These are phyloP conservation scores for Lipotes vexillifer DNA, from an alignment of 2,113 vertebrate genomes.

Conservation along the genomic window DNA sequence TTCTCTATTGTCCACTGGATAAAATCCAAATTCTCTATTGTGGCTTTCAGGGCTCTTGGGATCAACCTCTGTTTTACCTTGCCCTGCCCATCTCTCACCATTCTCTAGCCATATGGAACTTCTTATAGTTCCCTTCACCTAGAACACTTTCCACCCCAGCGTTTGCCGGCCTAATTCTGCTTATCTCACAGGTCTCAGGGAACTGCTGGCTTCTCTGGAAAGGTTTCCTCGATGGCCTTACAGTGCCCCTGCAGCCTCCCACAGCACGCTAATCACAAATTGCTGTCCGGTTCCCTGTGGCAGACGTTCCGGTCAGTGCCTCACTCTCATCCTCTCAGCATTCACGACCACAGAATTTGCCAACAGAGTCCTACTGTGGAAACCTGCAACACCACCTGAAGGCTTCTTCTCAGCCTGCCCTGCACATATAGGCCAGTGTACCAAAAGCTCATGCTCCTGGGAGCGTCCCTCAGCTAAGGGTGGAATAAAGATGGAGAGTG, in stretches of 20 bases:
- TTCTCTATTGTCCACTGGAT: neutral
- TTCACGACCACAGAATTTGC: neutral
- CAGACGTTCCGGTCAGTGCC: neutral
- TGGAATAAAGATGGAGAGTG: neutral
- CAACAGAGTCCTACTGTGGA: neutral
- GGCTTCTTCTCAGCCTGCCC: neutral
- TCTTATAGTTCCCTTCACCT: neutral
- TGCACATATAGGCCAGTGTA: fast-evolving
- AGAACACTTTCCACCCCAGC: neutral
- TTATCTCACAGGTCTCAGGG: neutral
- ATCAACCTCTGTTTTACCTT: neutral
- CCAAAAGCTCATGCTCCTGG: neutral
- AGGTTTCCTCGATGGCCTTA: neutral
- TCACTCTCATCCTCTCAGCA: neutral
- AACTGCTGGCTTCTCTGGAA: neutral
- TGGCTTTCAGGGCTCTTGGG: neutral
- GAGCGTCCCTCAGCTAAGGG: neutral
- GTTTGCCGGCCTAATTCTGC: neutral
- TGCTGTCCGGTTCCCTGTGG: fast-evolving
- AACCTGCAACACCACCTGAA: neutral
- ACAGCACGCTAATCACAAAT: neutral
- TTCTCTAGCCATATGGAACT: neutral
- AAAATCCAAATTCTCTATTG: neutral
- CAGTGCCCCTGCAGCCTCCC: neutral
- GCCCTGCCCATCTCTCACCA: neutral